A percentile compares a stretch with the other conserved stretches of the same genome.
phyloP scores from a whole-genome alignment of 2,888 invertebrate genomes.

The Arctia plantaginis region DNA sequence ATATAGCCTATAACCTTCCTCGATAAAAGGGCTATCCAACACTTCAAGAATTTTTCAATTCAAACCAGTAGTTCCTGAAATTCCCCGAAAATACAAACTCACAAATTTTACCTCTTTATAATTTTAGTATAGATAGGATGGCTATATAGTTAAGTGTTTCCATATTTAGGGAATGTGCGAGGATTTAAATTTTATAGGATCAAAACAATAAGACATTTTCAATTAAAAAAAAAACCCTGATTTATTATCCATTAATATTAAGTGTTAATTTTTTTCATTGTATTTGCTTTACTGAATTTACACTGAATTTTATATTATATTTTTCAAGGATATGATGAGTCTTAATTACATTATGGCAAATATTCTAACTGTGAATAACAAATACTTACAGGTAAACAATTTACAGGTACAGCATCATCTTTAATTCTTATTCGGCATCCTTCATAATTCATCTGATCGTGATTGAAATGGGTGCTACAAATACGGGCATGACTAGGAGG shows the following conservation, averaged over 20 bases:
- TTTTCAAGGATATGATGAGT: background rate
- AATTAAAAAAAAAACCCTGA: background rate
- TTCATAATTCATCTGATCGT: slow-evolving; percentile 52
- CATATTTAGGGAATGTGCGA: background rate
- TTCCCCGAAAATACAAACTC: no score
- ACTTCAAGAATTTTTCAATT: no score
- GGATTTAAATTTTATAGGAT: background rate
- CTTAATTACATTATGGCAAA: background rate
- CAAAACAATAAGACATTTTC: no score
- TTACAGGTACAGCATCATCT: slow-evolving; percentile 53
- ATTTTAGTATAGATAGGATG: background rate
- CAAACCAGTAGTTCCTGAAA: no score
- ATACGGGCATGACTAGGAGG: slow-evolving; percentile 53
- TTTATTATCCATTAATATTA: background rate
- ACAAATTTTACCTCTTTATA: no score
- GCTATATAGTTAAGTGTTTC: no score
- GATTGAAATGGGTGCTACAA: slow-evolving; percentile 57
- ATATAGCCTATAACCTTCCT: no score
- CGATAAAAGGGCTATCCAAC: no score
- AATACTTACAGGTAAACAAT: slow-evolving; percentile 53
- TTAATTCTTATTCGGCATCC: slow-evolving; percentile 49
- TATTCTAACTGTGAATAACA: background rate
- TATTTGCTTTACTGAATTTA: background rate
- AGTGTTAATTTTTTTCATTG: background rate
- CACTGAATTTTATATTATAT: background rate